Base-by-base conservation (phyloP, 2,888 invertebrate genomes). In the Copidosoma aretas region DNA sequence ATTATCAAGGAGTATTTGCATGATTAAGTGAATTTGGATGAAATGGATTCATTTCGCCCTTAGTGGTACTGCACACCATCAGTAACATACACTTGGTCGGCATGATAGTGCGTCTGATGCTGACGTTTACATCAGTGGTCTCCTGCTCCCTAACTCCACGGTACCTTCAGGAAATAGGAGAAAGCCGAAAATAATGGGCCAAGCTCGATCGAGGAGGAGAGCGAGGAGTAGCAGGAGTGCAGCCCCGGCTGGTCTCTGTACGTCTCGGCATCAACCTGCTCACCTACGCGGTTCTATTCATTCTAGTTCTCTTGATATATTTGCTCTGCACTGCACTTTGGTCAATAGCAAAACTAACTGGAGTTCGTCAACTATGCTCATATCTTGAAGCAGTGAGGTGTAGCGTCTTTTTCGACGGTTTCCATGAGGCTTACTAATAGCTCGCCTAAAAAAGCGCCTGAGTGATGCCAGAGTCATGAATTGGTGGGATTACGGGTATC, bases 401-500 rank as follows among this genome's bases (percentile, higher is more conserved):
- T 24, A 91, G 92, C 1, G 97, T 98, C 82, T 98, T 99, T 78
- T 98, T 99, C 85, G 98, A 99, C 85, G 98, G 99, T 87, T 99
- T 98, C 86, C 90, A 98, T 80, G 98, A 91, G 84, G 98, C 98
- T 0, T 98, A 98, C 85, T 97, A 96, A 77, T 98, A 98, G 98
- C 88, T 98, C 75, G 90, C 97, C 84, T 96, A 97, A 91, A 98
- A 95, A 80, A 95, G n/a, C n/a, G 95, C 3, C 91, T 93, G 1
- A 93, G 94, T 93, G 92, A 98, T 84, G 92, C 98, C 0, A 93
- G 95, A 83, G 92, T 99, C 68, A 98, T 99, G 98, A 97, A 97
- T 0, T 99, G 98, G 98, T 99, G 98, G 98, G 99, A 98, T 97
- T 99, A 98, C 85, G 98, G 98, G 0, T 98, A 98, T 85, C n/a